A percentile compares a stretch with the other conserved stretches of the same genome.
These are phyloP conservation scores for Sitobion miscanthi DNA, from an alignment of 1,140 invertebrate species.

Conservation along the genomic window DNA sequence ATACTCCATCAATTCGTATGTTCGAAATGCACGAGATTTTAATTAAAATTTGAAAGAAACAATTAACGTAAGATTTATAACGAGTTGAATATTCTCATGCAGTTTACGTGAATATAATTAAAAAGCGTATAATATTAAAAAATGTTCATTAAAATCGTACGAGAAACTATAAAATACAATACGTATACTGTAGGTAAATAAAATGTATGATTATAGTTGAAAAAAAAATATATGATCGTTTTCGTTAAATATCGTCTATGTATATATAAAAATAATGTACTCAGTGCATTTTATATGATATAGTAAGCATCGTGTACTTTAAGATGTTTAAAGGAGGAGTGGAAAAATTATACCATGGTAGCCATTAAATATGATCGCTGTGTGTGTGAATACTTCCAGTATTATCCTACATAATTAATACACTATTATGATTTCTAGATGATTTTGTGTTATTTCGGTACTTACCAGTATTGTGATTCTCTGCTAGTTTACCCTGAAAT, in stretches of 20 bases:
- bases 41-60: constrained; percentile 29
- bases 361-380: neutral
- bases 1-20: neutral
- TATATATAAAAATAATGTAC: no score
- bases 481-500: neutral
- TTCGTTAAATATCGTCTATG: neutral
- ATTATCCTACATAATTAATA: neutral
- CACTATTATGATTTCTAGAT: neutral
- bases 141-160: neutral
- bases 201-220: neutral
- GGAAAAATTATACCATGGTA: neutral
- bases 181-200: neutral
- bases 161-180: neutral
- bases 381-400: neutral
- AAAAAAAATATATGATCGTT: neutral
- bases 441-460: neutral
- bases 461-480: neutral
- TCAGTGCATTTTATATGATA: neutral
- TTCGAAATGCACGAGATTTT: neutral
- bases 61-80: neutral
- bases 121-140: neutral
- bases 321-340: no score
- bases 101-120: neutral
- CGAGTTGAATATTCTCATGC: neutral
- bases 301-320: neutral